These are phyloP conservation scores for Stichodactyla mertensii DNA, from an alignment of 64 coral and sea anemone genomes.

Conservation along the genomic window DNA sequence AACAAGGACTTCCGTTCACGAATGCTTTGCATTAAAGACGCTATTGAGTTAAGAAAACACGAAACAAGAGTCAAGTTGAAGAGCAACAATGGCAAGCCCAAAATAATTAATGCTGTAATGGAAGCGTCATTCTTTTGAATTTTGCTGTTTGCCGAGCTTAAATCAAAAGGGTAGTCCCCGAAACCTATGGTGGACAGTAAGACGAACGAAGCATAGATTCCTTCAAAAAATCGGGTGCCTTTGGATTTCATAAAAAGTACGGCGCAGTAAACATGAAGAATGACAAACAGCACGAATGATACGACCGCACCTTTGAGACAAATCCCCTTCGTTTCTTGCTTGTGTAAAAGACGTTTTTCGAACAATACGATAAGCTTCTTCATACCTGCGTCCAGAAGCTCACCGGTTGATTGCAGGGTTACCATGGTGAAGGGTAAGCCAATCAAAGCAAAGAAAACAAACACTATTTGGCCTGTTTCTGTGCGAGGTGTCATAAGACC, in stretches of 20 bases:
- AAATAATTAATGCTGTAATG: neutral
- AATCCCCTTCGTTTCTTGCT: neutral
- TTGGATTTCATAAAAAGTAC: neutral
- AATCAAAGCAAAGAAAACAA: neutral
- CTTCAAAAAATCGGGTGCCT: neutral
- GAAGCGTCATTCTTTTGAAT: neutral
- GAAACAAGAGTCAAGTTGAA: neutral
- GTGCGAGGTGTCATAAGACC: neutral
- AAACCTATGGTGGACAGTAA: slow-evolving; percentile 1
- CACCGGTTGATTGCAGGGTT: neutral
- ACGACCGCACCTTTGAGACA: neutral
- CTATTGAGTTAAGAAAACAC: neutral
- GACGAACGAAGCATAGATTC: slow-evolving; percentile 13
- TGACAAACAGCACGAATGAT: neutral
- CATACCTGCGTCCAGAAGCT: neutral
- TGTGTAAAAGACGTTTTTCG: neutral
- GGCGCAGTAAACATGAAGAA: neutral
- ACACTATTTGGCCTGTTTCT: neutral
- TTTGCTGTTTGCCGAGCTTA: neutral
- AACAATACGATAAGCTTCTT: neutral
- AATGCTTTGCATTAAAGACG: neutral
- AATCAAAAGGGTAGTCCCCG: neutral
- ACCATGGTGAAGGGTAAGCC: neutral
- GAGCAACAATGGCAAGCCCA: neutral
- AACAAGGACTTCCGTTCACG: neutral